Evolutionary conservation across 2,797 vertebrate genomes (phyloP).

Genomic region (Intellagama lesueurii): DNA sequence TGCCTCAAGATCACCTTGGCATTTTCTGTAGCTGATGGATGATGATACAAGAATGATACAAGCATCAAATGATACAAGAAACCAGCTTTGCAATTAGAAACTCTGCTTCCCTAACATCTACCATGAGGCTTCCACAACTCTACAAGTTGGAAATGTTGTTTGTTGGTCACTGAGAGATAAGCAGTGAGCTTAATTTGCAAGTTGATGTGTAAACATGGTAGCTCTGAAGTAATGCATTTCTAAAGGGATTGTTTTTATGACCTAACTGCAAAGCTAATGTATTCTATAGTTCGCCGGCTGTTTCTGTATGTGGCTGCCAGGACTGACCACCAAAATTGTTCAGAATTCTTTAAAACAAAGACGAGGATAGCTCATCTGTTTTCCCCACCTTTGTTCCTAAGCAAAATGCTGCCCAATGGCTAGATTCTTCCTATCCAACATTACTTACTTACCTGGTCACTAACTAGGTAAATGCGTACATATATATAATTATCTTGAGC

Average conservation of each 20-base stretch:
- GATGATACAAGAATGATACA: too few relatives aligned
- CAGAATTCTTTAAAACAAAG: not conserved
- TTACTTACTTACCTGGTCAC: not conserved
- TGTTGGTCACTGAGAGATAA: too few relatives aligned
- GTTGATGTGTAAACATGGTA: too few relatives aligned
- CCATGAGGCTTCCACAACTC: too few relatives aligned
- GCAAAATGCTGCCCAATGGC: not conserved
- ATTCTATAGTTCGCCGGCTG: too few relatives aligned
- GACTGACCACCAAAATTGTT: not conserved
- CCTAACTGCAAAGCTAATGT: too few relatives aligned
- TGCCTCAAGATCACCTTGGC: not conserved
- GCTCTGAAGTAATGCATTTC: too few relatives aligned
- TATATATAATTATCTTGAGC: not conserved
- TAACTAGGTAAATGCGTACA: not conserved
- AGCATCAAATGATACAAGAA: too few relatives aligned
- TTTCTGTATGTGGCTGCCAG: not conserved
- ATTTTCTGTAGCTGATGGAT: not conserved
- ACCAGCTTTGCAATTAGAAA: too few relatives aligned
- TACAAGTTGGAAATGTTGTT: not conserved
- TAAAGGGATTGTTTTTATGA: too few relatives aligned
- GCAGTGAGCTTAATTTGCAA: too few relatives aligned
- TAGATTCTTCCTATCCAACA: not conserved
- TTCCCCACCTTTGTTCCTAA: not conserved
- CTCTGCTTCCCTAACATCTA: too few relatives aligned
- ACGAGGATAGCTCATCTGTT: not conserved